phyloP scores from a whole-genome alignment of 2,888 invertebrate species.

The Troides oblongomaculatus region DNA sequence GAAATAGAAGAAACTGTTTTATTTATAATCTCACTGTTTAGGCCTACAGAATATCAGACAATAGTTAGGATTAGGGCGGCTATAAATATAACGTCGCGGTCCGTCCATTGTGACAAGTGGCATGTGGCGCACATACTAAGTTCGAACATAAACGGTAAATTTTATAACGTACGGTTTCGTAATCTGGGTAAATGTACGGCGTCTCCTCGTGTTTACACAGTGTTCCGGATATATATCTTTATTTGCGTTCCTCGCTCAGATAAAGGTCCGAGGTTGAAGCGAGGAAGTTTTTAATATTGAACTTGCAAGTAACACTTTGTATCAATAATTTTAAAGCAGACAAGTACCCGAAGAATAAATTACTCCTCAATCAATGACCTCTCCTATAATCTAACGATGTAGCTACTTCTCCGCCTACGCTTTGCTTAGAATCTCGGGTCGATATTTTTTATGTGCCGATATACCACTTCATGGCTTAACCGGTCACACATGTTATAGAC shows the following conservation, averaged over 20 bases:
- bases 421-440: slow-evolving; percentile 48
- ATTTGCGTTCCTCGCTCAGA: slow-evolving; percentile 41
- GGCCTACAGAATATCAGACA: slow-evolving; percentile 37
- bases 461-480: slow-evolving; percentile 49
- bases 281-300: slow-evolving; percentile 39
- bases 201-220: slow-evolving; percentile 47
- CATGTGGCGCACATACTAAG: slow-evolving; percentile 64
- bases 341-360: slow-evolving; percentile 39
- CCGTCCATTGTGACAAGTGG: slow-evolving; percentile 56
- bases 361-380: slow-evolving; percentile 71
- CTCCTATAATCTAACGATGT: slow-evolving; percentile 62
- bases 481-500: slow-evolving; percentile 42
- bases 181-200: slow-evolving; percentile 21
- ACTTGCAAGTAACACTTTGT: slow-evolving; percentile 46
- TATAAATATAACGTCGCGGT: slow-evolving; percentile 56
- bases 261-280: slow-evolving; percentile 34
- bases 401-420: slow-evolving; percentile 68
- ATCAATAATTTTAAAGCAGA: slow-evolving; percentile 37
- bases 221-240: slow-evolving; percentile 41
- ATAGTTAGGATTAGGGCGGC: slow-evolving; percentile 46
- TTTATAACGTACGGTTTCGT: slow-evolving; percentile 57
- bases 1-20: slow-evolving; percentile 33
- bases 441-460: slow-evolving; percentile 54
- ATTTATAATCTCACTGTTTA: slow-evolving; percentile 23
- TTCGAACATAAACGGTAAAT: slow-evolving; percentile 66